These are phyloP conservation scores for Sphaeridia pumilis DNA, from an alignment of 2,888 invertebrate genomes.

Conservation along the genomic window DNA sequence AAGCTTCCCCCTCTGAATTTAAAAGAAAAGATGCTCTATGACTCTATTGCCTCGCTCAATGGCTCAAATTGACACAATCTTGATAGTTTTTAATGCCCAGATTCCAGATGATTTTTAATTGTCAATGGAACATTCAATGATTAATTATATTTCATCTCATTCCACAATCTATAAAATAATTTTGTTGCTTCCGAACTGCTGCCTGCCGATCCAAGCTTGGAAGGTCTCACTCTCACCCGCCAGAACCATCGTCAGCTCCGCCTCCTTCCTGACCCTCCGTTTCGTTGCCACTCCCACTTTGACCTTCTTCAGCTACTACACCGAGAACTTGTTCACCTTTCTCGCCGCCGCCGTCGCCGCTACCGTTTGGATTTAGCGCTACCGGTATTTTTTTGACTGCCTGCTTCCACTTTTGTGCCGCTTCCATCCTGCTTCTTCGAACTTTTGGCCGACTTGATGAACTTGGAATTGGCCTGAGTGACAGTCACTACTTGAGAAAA, in stretches of 20 bases:
- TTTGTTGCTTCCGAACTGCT: too few relatives aligned
- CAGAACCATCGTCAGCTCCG: constrained; percentile 11
- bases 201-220: too few relatives aligned
- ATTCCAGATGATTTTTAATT: too few relatives aligned
- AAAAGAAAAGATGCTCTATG: too few relatives aligned
- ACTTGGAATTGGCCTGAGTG: background rate
- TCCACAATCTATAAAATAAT: too few relatives aligned
- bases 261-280: constrained; percentile 20
- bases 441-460: background rate
- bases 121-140: too few relatives aligned
- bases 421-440: background rate
- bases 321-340: background rate
- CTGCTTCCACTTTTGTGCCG: background rate
- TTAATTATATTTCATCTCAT: too few relatives aligned
- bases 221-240: constrained; percentile 7
- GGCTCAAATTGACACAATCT: too few relatives aligned
- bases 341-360: background rate
- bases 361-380: constrained; percentile 2
- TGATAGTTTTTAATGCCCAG: too few relatives aligned
- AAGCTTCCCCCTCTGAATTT: too few relatives aligned
- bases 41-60: too few relatives aligned
- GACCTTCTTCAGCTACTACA: background rate
- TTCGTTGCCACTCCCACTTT: background rate
- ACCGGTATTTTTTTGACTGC: background rate
- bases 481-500: background rate